phyloP scores from a whole-genome alignment of 2,888 invertebrate genomes.

The Drosophila subsilvestris region DNA sequence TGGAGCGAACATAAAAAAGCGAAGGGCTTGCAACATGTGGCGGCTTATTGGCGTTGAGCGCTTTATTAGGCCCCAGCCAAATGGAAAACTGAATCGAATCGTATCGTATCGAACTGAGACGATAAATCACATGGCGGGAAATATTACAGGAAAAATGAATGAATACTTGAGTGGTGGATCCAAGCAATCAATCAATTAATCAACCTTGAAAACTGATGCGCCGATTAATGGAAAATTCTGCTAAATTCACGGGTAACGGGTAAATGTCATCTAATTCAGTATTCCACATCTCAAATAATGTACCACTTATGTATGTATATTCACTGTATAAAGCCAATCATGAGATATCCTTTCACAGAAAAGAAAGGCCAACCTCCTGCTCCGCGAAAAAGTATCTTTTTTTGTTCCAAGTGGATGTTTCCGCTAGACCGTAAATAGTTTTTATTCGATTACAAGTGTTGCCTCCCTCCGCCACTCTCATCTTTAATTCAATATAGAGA shows the following conservation, averaged over 20 bases:
- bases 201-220: neutral
- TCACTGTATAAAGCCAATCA: neutral
- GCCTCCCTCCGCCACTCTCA: neutral
- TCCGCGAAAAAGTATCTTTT: neutral
- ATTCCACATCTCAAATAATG: neutral
- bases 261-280: neutral
- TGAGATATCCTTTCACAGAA: neutral
- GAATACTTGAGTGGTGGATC: neutral
- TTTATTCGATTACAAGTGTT: constrained; percentile 22
- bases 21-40: constrained; percentile 36
- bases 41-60: constrained; percentile 56
- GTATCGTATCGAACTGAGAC: neutral
- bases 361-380: neutral
- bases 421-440: constrained; percentile 21
- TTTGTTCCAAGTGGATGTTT: neutral
- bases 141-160: neutral
- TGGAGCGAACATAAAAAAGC: constrained; percentile 13
- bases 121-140: constrained; percentile 44
- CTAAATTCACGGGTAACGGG: too few relatives aligned
- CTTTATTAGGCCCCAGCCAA: constrained; percentile 64
- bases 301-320: too few relatives aligned
- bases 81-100: constrained; percentile 33
- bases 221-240: too few relatives aligned
- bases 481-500: constrained; percentile 44
- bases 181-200: neutral